Evolutionary conservation across 2,888 invertebrate genomes (phyloP), one percentile per base, ranked within the genome.

Genomic region (Heteromyza rotundicornis): DNA sequence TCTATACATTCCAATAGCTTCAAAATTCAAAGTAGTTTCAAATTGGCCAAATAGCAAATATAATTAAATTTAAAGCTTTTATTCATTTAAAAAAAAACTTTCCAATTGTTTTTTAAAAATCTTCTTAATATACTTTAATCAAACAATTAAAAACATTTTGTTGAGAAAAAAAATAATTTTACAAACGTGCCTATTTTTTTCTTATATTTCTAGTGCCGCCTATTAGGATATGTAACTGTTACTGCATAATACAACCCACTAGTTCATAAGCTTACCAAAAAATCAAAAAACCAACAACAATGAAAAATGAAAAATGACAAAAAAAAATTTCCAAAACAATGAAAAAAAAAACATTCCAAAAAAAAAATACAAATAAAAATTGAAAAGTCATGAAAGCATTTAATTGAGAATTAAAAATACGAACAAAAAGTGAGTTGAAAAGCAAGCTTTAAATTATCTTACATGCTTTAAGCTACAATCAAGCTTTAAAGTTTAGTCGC

Each of bases 221-320:
- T 83, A 82, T 80, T 82, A 82, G 83, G 82, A 83, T 82, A 77
- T 81, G 78, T 80, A 78, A 79, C 81, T 80, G 81, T 80, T 78
- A 77, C 79, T 72, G 78, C 81, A 80, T 78, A 76, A 78, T 76
- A 75, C 77, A 80, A 71, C 75, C 79, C 62, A 72, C 68, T 75
- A 79, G 70, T 70, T 76, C 69, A 68, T 77, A 75, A 74, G 75
- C 51, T 63, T 65, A 60, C 59, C 67, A 74, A 60, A 72, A 60
- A 59, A 61, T 66, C 63, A 59, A 70, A 71, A 50, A n/a, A 27
- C 14, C 14, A 24, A 52, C 52, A 27, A 52, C 52, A 52, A 24
- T 24, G 32, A 24, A 59, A n/a, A 65, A 61, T 59, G 60, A 35
- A 63, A 62, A 62, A 58, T 17, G 24, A 22, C 12, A 27, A 17